Percentiles rank a stretch among this genome's conserved stretches.
Conservation (phyloP, 2,797 vertebrate species). For the Microctenopoma stevenorrisi region DNA sequence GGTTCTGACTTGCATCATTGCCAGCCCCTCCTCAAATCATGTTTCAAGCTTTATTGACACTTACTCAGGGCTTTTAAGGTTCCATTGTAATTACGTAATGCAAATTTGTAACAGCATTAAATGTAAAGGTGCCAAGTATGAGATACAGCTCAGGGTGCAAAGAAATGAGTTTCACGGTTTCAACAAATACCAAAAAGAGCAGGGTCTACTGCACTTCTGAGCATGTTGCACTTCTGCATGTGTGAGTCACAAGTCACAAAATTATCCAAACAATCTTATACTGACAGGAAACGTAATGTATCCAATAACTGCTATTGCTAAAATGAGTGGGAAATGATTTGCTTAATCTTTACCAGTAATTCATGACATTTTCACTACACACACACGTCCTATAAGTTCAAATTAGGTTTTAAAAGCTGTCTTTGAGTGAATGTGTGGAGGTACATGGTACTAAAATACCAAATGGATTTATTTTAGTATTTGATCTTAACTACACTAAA, state of each 20-base stretch:
- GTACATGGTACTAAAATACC: background rate
- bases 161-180: background rate
- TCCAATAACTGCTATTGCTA: background rate
- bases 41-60: background rate
- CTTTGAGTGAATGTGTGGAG: background rate
- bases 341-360: background rate
- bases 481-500: slow-evolving; percentile 1
- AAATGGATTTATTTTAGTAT: background rate
- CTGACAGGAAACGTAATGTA: background rate
- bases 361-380: background rate
- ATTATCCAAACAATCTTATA: background rate
- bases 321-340: slow-evolving; percentile 6
- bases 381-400: background rate
- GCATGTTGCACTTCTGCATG: background rate
- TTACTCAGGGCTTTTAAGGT: background rate
- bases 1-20: background rate
- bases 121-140: background rate
- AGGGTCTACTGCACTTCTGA: background rate
- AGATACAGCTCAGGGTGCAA: background rate
- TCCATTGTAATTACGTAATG: background rate
- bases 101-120: background rate
- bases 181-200: background rate
- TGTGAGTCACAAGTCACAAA: background rate
- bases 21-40: background rate
- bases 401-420: slow-evolving; percentile 3